phyloP scores from a whole-genome alignment of 2,888 invertebrate species.

The Mesoligia furuncula region DNA sequence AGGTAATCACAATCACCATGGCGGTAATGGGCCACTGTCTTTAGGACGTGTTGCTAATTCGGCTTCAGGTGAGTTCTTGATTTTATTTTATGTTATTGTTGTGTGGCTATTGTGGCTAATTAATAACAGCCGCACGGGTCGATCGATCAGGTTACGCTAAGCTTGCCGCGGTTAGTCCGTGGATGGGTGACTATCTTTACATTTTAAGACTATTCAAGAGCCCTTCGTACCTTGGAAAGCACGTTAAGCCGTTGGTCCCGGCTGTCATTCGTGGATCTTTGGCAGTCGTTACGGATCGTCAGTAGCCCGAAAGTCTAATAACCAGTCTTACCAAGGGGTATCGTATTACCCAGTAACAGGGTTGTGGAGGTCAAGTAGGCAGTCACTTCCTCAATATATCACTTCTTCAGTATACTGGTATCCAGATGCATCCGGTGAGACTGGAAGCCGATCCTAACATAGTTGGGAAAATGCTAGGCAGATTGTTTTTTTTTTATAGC shows the following conservation, averaged over 20 bases:
- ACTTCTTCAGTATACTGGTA: too few relatives aligned
- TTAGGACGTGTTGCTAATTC: constrained; percentile 70
- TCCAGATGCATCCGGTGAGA: neutral
- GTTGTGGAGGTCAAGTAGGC: too few relatives aligned
- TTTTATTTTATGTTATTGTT: neutral
- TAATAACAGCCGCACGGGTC: neutral
- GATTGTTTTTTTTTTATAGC: neutral
- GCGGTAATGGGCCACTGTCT: constrained; percentile 68
- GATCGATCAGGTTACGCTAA: neutral
- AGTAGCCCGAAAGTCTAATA: neutral
- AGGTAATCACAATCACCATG: constrained; percentile 76
- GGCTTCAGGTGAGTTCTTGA: constrained; percentile 76
- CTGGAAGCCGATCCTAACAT: too few relatives aligned
- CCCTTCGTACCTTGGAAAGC: neutral
- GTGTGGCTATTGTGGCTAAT: neutral
- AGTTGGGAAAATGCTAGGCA: neutral
- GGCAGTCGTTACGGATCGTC: neutral
- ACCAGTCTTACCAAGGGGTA: neutral
- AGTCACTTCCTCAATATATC: neutral
- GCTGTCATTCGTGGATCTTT: neutral
- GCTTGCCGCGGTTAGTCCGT: neutral
- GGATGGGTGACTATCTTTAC: neutral
- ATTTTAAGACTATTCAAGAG: neutral
- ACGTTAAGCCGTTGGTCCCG: neutral
- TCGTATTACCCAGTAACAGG: neutral